Base-by-base conservation (phyloP, 2,888 invertebrate species). In the Rapana venosa region DNA sequence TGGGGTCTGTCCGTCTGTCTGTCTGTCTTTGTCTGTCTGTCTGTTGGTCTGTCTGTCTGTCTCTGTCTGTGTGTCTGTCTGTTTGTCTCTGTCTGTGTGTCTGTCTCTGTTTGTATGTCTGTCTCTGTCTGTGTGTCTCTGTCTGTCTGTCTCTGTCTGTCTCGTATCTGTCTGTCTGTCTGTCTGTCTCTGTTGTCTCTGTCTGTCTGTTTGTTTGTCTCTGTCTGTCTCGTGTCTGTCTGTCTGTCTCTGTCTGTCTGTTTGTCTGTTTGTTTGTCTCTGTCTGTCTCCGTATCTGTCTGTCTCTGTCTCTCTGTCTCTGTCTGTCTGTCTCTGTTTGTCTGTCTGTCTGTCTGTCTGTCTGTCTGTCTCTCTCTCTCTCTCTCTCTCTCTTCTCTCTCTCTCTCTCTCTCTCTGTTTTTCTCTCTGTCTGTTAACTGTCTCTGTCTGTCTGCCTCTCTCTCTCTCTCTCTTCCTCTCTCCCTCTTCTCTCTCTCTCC, bases 61-160 rank as follows among this genome's bases (percentile, higher is more conserved):
- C 32, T 88, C 2, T 88, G 74, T 88, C 36, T 77, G 74, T 88
- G 56, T 88, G 36, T 88, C 2, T 88, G 47, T 88, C 20, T 83
- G 79, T 79, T 26, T 56, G n/a, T 88, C 32, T 88, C 2, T 83
- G 47, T 84, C 22, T 36, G 84, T 88, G 20, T 66, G 58, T 81
- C 4, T 86, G 66, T 79, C 36, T 47, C 4, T 47, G 47, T 47
- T 47, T 8, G 47, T 47, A 8, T 47, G 47, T 47, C 2, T 47
- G 47, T 47, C 47, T 47, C 4, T 47, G 47, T 47, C 47, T 47
- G 47, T 47, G 47, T 47, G 47, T 8, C 47, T 47, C 47, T 47
- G 47, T n/a, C n/a, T 47, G 47, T 47, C 47, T 47, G 47, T 47
- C 4, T 47, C 8, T 47, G 47, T 47, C n/a, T n/a, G n/a, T n/a